Conservation (phyloP, 2,797 vertebrate species). For the Allobates femoralis region DNA sequence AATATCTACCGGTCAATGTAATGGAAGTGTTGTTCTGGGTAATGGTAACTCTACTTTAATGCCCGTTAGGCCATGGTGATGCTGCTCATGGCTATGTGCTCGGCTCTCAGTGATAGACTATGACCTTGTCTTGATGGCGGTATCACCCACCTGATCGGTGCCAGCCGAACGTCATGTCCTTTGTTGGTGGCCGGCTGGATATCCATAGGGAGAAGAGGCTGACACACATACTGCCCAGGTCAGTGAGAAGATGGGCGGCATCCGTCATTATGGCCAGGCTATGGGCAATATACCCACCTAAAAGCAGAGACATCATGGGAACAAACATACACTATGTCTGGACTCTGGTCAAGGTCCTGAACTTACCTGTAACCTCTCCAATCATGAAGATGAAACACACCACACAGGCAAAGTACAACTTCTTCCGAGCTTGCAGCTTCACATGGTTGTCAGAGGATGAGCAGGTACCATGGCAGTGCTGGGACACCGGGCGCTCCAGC, state of each 20-base stretch:
- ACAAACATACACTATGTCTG: too few relatives aligned
- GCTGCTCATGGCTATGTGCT: background rate
- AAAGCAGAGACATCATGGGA: slow-evolving; percentile 23
- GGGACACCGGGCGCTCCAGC: slow-evolving; percentile 70
- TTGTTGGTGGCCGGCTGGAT: slow-evolving; percentile 87
- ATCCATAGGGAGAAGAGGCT: slow-evolving; percentile 97
- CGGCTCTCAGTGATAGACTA: background rate
- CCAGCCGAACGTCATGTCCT: slow-evolving; percentile 94
- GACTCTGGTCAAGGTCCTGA: background rate
- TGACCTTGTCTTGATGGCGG: background rate
- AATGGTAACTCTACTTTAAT: too few relatives aligned
- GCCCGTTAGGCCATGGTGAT: background rate
- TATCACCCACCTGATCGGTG: slow-evolving; percentile 88
- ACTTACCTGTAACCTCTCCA: slow-evolving; percentile 90
- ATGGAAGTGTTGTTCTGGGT: too few relatives aligned
- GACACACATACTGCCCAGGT: slow-evolving; percentile 94
- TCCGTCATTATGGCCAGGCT: slow-evolving; percentile 98
- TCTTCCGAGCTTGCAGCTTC: slow-evolving; percentile 82
- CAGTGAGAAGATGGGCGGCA: slow-evolving; percentile 91
- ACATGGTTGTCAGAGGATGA: slow-evolving; percentile 70
- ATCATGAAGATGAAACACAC: slow-evolving; percentile 95
- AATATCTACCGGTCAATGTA: too few relatives aligned
- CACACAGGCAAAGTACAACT: slow-evolving; percentile 86
- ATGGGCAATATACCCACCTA: slow-evolving; percentile 94
- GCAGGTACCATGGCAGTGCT: slow-evolving; percentile 78